These are phyloP conservation scores for Ganaspis brasiliensis DNA, from an alignment of 2,888 invertebrate species.

Conservation along the genomic window DNA sequence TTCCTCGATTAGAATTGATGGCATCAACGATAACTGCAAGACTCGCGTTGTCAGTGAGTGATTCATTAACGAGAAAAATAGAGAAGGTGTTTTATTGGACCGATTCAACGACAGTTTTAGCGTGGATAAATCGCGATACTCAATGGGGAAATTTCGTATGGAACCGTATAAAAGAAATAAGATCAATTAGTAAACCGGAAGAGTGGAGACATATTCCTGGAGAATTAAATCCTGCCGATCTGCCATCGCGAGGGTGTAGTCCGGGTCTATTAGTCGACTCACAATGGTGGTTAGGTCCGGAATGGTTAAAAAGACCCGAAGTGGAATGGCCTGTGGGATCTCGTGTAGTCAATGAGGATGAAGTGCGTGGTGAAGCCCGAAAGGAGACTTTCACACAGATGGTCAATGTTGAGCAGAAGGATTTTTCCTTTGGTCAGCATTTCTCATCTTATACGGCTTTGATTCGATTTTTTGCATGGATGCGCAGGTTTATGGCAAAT, in stretches of 20 bases:
- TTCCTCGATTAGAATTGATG: conserved; percentile 71
- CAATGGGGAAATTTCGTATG: conserved; percentile 65
- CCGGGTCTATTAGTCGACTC: conserved; percentile 62
- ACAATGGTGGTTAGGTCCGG: conserved; percentile 72
- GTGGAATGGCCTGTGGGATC: conserved; percentile 62
- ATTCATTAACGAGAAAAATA: conserved; percentile 39
- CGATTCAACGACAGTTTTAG: conserved; percentile 60
- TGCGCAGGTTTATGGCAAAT: conserved; percentile 39
- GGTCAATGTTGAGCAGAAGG: background rate
- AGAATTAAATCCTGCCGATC: conserved; percentile 69
- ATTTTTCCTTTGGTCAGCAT: conserved; percentile 8
- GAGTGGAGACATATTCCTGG: conserved; percentile 71
- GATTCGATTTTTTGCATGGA: conserved; percentile 22
- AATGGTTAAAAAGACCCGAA: conserved; percentile 63
- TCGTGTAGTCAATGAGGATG: conserved; percentile 39
- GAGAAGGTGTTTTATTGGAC: conserved; percentile 61
- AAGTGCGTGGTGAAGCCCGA: conserved; percentile 55
- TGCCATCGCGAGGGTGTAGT: conserved; percentile 71
- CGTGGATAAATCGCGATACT: conserved; percentile 55
- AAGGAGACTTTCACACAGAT: conserved; percentile 41
- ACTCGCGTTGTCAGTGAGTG: conserved; percentile 47
- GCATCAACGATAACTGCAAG: conserved; percentile 66
- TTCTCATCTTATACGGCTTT: conserved; percentile 41
- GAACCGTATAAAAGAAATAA: conserved; percentile 67
- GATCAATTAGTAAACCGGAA: conserved; percentile 15